Evolutionary conservation across 2,797 vertebrate species (phyloP).

Genomic region (Rhadinocentrus ornatus): DNA sequence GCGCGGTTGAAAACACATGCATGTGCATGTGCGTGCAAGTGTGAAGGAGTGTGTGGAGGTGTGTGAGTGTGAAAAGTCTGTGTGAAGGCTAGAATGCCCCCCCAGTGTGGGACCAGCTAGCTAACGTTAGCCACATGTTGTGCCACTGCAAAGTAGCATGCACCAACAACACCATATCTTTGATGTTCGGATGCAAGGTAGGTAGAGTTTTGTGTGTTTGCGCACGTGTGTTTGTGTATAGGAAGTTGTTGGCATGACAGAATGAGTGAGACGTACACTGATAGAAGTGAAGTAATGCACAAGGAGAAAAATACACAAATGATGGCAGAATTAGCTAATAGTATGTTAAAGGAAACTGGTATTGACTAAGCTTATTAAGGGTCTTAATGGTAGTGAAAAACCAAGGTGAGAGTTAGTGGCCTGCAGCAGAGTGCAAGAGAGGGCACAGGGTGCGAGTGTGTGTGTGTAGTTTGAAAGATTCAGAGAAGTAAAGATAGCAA

Average conservation of each 20-base stretch:
- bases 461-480: constrained; percentile 7
- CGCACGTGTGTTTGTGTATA: not conserved
- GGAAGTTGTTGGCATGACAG: not conserved
- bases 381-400: constrained; percentile 56
- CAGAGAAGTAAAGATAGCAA: not conserved
- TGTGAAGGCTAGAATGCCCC: constrained; percentile 74
- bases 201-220: constrained; percentile 61
- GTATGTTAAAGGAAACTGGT: constrained; percentile 32
- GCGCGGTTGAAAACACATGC: constrained; percentile 58
- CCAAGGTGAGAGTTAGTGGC: constrained; percentile 63
- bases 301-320: constrained; percentile 32
- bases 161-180: constrained; percentile 89
- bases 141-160: constrained; percentile 93
- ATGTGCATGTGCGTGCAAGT: constrained; percentile 44
- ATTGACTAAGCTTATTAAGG: constrained; percentile 51
- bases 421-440: constrained; percentile 17
- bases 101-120: constrained; percentile 79
- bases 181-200: constrained; percentile 93
- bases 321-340: constrained; percentile 46
- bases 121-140: constrained; percentile 89
- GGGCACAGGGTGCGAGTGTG: not conserved
- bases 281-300: constrained; percentile 31
- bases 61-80: constrained; percentile 60
- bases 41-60: constrained; percentile 28
- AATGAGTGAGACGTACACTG: not conserved